Evolutionary conservation across 2,888 invertebrate species (phyloP).

Genomic region (Steinernema hermaphroditum): DNA sequence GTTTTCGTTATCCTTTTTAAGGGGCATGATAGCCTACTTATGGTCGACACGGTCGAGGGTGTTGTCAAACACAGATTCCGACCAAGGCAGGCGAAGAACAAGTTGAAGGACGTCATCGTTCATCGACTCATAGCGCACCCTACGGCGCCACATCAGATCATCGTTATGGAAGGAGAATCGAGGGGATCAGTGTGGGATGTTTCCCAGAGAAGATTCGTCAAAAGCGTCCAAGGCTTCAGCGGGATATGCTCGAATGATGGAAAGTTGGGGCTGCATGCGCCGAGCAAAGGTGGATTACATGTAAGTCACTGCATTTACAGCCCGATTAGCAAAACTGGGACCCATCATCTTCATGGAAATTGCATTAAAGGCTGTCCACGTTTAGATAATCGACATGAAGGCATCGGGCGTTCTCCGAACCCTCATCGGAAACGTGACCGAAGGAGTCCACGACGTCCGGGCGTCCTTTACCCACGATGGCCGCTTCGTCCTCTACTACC

Average conservation of each 20-base stretch:
- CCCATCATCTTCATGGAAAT: too few relatives aligned
- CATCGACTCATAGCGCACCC: slow-evolving; percentile 51
- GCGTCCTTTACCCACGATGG: slow-evolving; percentile 90
- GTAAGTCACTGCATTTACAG: slow-evolving; percentile 39
- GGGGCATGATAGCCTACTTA: slow-evolving; percentile 57
- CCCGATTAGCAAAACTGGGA: too few relatives aligned
- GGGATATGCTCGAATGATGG: slow-evolving; percentile 69
- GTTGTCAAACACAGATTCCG: slow-evolving; percentile 51
- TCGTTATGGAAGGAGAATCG: slow-evolving; percentile 58
- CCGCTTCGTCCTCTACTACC: slow-evolving; percentile 93
- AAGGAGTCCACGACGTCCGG: slow-evolving; percentile 94
- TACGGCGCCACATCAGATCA: slow-evolving; percentile 51
- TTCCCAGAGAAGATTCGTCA: slow-evolving; percentile 45
- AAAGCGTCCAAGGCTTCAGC: slow-evolving; percentile 53
- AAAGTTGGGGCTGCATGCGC: slow-evolving; percentile 88
- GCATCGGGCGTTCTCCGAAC: slow-evolving; percentile 85
- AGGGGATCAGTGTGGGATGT: slow-evolving; percentile 58
- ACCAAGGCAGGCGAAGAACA: slow-evolving; percentile 52
- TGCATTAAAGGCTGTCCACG: neutral
- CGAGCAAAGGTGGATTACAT: slow-evolving; percentile 86
- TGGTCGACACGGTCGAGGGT: slow-evolving; percentile 52
- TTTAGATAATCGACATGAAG: slow-evolving; percentile 78
- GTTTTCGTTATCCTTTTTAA: slow-evolving; percentile 45
- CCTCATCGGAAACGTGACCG: slow-evolving; percentile 84
- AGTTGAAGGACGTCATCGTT: slow-evolving; percentile 57